phyloP scores from a whole-genome alignment of 2,888 invertebrate species.

The Leucophenga montana region DNA sequence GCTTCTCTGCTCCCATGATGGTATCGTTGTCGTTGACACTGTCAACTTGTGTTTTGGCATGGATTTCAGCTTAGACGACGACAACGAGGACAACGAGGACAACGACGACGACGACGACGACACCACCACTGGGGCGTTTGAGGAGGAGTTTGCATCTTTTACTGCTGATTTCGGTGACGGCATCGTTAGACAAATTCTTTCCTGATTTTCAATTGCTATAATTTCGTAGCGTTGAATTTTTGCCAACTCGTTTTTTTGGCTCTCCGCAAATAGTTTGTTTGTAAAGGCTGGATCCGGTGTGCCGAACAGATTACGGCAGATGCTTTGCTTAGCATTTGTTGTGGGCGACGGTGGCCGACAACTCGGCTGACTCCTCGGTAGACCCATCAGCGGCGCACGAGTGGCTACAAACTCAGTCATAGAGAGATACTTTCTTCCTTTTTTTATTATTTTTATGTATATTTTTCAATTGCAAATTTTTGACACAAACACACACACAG shows the following conservation, averaged over 20 bases:
- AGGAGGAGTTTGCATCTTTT: neutral
- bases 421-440: slow-evolving; percentile 22
- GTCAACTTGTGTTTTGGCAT: neutral
- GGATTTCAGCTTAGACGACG: slow-evolving; percentile 19
- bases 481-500: neutral
- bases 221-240: neutral
- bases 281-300: slow-evolving; percentile 1
- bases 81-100: too few relatives aligned
- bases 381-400: slow-evolving; percentile 28
- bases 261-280: slow-evolving; percentile 5
- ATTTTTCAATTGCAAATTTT: neutral
- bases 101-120: too few relatives aligned
- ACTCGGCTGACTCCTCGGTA: neutral
- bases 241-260: neutral
- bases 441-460: slow-evolving; percentile 18
- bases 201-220: too few relatives aligned
- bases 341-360: slow-evolving; percentile 18
- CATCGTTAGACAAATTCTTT: neutral
- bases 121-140: too few relatives aligned
- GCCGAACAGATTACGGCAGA: slow-evolving; percentile 40
- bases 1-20: neutral
- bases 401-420: slow-evolving; percentile 4
- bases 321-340: neutral
- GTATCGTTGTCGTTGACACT: neutral
- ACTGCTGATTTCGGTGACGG: neutral